phyloP scores from a whole-genome alignment of 1,140 invertebrate genomes.

The Glossosoma conforme region DNA sequence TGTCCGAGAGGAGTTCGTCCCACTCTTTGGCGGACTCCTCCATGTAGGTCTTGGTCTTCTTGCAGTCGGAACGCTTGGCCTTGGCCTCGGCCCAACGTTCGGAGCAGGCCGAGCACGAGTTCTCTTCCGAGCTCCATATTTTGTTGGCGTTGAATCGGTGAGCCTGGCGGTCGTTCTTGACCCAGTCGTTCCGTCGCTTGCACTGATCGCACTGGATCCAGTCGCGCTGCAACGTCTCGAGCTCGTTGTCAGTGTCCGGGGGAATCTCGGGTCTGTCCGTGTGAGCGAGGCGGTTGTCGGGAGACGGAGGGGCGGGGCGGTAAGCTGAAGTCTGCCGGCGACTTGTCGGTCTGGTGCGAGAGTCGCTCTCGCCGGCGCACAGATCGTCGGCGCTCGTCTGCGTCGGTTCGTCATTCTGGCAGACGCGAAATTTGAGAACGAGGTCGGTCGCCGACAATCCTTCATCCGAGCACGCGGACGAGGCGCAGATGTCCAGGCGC shows the following conservation, averaged over 20 bases:
- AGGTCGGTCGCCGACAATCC: slow-evolving; percentile 43
- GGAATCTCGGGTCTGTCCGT: slow-evolving; percentile 3
- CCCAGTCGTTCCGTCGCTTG: slow-evolving; percentile 21
- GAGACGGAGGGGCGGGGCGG: neutral
- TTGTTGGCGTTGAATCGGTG: slow-evolving; percentile 18
- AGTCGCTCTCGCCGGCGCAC: neutral
- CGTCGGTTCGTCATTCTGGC: slow-evolving; percentile 47
- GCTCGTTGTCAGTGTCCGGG: slow-evolving; percentile 14
- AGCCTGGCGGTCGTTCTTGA: slow-evolving; percentile 3
- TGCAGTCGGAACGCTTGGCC: slow-evolving; percentile 22
- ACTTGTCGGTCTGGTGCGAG: neutral
- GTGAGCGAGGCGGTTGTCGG: neutral
- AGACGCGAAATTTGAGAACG: slow-evolving; percentile 47
- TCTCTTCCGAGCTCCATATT: slow-evolving; percentile 28
- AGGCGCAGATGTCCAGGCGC: slow-evolving; percentile 38
- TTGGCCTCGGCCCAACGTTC: slow-evolving; percentile 23
- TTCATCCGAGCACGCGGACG: slow-evolving; percentile 39
- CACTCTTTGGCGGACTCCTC: slow-evolving; percentile 40
- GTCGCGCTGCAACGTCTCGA: slow-evolving; percentile 17
- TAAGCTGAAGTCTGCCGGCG: neutral
- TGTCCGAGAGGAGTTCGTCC: slow-evolving; percentile 48
- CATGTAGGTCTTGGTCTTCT: slow-evolving; percentile 30
- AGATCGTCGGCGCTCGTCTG: slow-evolving; percentile 43
- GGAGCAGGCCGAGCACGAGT: slow-evolving; percentile 32
- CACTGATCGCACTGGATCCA: slow-evolving; percentile 30